These are phyloP conservation scores for Aporophyla lueneburgensis DNA, from an alignment of 2,888 invertebrate species.

Conservation along the genomic window DNA sequence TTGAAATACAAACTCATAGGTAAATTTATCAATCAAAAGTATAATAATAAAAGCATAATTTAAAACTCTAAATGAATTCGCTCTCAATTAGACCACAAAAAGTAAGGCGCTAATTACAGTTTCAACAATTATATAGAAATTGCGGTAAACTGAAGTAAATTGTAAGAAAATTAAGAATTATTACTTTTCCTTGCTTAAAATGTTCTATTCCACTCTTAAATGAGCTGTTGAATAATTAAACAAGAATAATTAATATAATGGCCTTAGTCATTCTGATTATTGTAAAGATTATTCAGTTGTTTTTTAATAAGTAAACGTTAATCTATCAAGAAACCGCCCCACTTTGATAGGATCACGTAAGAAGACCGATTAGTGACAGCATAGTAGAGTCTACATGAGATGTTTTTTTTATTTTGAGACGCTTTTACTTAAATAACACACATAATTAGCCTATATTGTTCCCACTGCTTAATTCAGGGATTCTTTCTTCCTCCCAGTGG, in stretches of 20 bases:
- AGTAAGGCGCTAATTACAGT: slow-evolving; percentile 2
- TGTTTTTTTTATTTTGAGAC: too few species aligned
- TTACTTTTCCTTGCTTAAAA: background rate
- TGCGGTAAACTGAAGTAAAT: background rate
- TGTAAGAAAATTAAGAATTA: slow-evolving; percentile 1
- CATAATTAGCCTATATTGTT: too few species aligned
- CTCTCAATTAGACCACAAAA: background rate
- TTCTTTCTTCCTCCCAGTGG: too few species aligned
- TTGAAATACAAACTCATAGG: background rate
- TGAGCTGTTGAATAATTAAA: background rate
- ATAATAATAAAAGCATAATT: too few species aligned
- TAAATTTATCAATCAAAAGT: background rate
- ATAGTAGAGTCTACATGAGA: too few species aligned
- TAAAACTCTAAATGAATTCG: background rate
- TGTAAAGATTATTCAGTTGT: background rate
- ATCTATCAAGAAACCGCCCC: background rate
- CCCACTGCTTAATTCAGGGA: too few species aligned
- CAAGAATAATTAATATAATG: background rate
- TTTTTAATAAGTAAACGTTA: background rate
- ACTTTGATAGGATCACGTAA: too few species aligned
- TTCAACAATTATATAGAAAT: slow-evolving; percentile 17
- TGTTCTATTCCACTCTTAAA: background rate
- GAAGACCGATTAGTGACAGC: too few species aligned
- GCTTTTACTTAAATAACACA: too few species aligned
- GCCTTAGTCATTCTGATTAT: background rate